phyloP scores from a whole-genome alignment of 1,140 invertebrate genomes.

The Drosophila equinoxialis region DNA sequence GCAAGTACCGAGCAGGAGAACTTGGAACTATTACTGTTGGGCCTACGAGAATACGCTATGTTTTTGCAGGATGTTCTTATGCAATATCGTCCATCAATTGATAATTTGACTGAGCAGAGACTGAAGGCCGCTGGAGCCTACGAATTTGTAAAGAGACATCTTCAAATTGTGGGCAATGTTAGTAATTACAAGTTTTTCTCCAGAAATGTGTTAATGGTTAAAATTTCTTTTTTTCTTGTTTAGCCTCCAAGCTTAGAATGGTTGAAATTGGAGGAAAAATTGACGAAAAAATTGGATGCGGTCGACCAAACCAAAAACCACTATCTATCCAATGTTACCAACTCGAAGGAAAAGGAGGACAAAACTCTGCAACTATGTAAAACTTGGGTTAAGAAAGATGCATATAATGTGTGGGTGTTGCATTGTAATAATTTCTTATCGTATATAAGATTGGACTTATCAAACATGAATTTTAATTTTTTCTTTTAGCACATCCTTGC shows the following conservation, averaged over 20 bases:
- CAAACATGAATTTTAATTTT: not conserved
- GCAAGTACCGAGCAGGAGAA: slow-evolving; percentile 46
- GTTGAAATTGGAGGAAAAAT: not conserved
- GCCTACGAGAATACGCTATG: slow-evolving; percentile 53
- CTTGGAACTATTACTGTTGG: slow-evolving; percentile 39
- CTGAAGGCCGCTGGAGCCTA: slow-evolving; percentile 27
- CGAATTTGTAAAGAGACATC: slow-evolving; percentile 32
- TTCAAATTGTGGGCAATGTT: slow-evolving; percentile 34
- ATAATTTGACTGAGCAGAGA: slow-evolving; percentile 22
- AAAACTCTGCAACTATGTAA: slow-evolving; percentile 26
- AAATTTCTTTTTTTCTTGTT: not conserved
- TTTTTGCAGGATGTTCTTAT: slow-evolving; percentile 54
- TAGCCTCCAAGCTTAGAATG: slow-evolving; percentile 38
- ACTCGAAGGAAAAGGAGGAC: not conserved
- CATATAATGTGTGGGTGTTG: slow-evolving; percentile 46
- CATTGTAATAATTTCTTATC: not conserved
- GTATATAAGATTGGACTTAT: no score
- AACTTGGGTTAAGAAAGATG: slow-evolving; percentile 23
- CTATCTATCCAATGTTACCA: slow-evolving; percentile 31
- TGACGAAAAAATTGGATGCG: not conserved
- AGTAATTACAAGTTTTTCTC: not conserved
- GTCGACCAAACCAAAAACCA: slow-evolving; percentile 10
- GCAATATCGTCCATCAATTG: not conserved
- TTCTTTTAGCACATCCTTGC: not conserved
- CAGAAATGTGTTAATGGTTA: not conserved